Conservation (phyloP, 2,113 vertebrate genomes). For the Myotis lucifugus region DNA sequence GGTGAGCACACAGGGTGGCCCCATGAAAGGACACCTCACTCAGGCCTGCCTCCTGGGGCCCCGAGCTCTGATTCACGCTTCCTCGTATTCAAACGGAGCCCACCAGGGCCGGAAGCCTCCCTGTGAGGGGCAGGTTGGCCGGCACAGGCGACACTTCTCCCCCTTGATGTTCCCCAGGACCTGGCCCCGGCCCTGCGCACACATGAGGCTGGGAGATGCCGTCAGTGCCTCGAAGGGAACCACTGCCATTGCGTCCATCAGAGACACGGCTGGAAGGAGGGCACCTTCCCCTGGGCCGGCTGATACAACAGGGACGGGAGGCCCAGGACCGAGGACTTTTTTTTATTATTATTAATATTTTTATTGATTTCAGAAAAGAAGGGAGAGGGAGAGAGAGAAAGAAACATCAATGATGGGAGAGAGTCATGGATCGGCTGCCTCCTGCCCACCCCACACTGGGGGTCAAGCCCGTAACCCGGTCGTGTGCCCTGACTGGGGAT, state of each 20-base stretch:
- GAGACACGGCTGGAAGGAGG: too few species aligned
- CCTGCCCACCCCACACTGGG: too few species aligned
- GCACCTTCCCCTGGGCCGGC: neutral
- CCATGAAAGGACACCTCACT: conserved; percentile 37
- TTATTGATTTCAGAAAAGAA: too few species aligned
- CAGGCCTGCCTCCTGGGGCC: conserved; percentile 6
- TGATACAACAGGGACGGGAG: rapidly evolving
- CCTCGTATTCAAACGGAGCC: conserved; percentile 81
- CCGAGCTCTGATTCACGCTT: conserved; percentile 82
- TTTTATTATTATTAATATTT: too few species aligned
- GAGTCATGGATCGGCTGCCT: too few species aligned
- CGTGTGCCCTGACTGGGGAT: too few species aligned
- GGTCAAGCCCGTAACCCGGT: too few species aligned
- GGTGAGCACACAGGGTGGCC: neutral
- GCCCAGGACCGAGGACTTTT: neutral
- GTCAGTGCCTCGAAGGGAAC: neutral
- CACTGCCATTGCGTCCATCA: rapidly evolving
- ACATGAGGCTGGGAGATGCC: rapidly evolving
- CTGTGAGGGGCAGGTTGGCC: conserved; percentile 35
- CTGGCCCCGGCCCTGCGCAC: neutral
- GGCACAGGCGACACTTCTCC: conserved; percentile 16
- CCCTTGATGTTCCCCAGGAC: conserved; percentile 71
- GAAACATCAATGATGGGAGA: too few species aligned
- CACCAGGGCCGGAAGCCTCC: conserved; percentile 61
- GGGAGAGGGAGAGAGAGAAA: too few species aligned